These are phyloP conservation scores for Psammodynastes pulverulentus DNA, from an alignment of 2,113 vertebrate genomes.

Conservation along the genomic window DNA sequence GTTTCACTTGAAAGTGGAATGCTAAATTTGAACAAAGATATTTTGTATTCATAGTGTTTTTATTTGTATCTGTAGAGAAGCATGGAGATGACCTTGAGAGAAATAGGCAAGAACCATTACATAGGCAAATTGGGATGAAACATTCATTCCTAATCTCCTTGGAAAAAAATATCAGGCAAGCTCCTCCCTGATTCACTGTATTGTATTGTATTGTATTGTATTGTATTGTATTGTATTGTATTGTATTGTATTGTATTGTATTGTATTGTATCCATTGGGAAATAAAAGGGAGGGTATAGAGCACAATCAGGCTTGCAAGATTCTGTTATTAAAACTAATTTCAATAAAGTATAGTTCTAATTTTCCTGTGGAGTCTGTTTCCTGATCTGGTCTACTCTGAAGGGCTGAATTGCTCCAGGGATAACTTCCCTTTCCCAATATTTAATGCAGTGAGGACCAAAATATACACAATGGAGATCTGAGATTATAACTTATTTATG, in stretches of 20 bases:
- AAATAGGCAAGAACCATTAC: not conserved
- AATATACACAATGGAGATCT: not conserved
- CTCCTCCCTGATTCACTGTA: not conserved
- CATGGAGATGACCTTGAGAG: not conserved
- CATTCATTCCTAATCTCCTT: not conserved
- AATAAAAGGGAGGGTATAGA: not conserved
- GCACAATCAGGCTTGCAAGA: not conserved
- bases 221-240: accelerated
- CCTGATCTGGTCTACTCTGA: not conserved
- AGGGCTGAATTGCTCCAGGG: not conserved
- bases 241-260: too few species aligned
- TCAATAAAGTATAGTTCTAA: not conserved
- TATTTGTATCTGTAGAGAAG: not conserved
- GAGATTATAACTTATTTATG: not conserved
- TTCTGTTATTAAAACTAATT: not conserved
- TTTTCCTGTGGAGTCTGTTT: not conserved
- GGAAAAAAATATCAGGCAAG: not conserved
- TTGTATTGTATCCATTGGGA: not conserved
- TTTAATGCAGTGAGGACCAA: not conserved
- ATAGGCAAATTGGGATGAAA: not conserved
- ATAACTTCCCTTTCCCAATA: not conserved
- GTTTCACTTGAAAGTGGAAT: not conserved
- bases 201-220: too few species aligned
- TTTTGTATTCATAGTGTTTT: not conserved
- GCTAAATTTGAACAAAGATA: not conserved